Evolutionary conservation across 2,113 vertebrate genomes (phyloP), one percentile per base, ranked within the genome.

Genomic region (Poeciliopsis turrubarensis): DNA sequence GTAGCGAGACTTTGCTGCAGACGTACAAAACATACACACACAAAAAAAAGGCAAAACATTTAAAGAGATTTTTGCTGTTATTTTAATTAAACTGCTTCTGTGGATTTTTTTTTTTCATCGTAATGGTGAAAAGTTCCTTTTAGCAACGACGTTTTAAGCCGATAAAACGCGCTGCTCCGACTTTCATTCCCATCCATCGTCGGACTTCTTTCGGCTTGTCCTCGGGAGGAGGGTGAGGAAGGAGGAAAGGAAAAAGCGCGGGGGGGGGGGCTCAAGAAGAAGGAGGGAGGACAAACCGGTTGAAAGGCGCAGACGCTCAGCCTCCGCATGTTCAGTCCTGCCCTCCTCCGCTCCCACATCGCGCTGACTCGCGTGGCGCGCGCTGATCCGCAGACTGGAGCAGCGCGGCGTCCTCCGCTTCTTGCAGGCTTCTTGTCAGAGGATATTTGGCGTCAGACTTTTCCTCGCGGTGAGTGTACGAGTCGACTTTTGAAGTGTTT

Each of bases 241-340:
- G 44, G 31, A 31, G 26, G 39, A 11, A 14, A 11, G 3, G 0
- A 32, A 5, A 29, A 39, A 61, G 0, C 19, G 64, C 1, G 25
- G 47, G 47, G 39, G 75, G 29, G 29, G 47, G 39, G 75, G 29
- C 2, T 54, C 74, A 61, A 83, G 32, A 8, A 1, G 29, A 6
- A 70, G 81, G 79, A 84, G 72, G 77, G 71, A 77, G 60, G 68
- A 65, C 65, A 68, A 39, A 1, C 51, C 74, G 65, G 72, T 65
- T 84, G 73, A 67, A 69, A 80, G 77, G 73, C 34, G 74, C 62
- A 60, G 71, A 78, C 57, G 30, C n/a, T 67, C 14, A 92, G 26
- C 93, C 90, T 88, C 87, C 84, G 73, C 88, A 25, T 83, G 89
- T 85, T 70, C 60, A 88, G 88, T 86, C 91, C 86, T 91, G 91